These are phyloP conservation scores for Pseudomyrmex sp. DNA, from an alignment of 1,140 invertebrate genomes.

Conservation along the genomic window DNA sequence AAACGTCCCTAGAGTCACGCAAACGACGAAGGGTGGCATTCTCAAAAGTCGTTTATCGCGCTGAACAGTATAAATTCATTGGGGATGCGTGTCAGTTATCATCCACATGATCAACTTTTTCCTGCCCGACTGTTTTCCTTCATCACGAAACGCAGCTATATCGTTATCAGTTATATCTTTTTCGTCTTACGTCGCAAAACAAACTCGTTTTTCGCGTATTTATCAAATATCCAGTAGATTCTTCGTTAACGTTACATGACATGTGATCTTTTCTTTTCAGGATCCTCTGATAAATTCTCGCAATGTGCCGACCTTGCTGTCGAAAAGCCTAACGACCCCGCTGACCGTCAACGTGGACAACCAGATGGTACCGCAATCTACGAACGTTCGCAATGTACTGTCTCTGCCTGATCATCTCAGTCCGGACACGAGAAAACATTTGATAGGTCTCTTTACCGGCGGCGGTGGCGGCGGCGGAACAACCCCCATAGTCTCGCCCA, in stretches of 20 bases:
- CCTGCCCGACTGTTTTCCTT: background rate
- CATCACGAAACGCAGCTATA: conserved; percentile 65
- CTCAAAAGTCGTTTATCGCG: background rate
- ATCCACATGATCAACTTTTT: background rate
- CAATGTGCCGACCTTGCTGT: conserved; percentile 50
- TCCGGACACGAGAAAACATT: conserved; percentile 54
- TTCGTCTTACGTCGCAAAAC: background rate
- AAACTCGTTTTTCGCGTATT: background rate
- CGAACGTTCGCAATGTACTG: background rate
- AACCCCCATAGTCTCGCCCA: conserved; percentile 51
- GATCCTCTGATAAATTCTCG: conserved; percentile 67
- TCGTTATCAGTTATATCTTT: background rate
- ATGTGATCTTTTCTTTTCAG: conserved; percentile 47
- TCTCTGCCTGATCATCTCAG: conserved; percentile 61
- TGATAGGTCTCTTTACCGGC: conserved; percentile 30
- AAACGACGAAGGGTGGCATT: background rate
- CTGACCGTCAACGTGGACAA: conserved; percentile 68
- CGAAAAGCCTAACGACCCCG: conserved; percentile 53
- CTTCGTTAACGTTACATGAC: too few relatives aligned
- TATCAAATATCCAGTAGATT: background rate
- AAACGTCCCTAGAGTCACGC: background rate
- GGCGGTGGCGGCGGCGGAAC: background rate
- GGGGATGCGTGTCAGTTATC: background rate
- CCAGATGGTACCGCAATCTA: conserved; percentile 68
- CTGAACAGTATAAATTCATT: conserved; percentile 18